These are phyloP conservation scores for Syrphus vitripennis DNA, from an alignment of 2,888 invertebrate genomes.

Conservation along the genomic window DNA sequence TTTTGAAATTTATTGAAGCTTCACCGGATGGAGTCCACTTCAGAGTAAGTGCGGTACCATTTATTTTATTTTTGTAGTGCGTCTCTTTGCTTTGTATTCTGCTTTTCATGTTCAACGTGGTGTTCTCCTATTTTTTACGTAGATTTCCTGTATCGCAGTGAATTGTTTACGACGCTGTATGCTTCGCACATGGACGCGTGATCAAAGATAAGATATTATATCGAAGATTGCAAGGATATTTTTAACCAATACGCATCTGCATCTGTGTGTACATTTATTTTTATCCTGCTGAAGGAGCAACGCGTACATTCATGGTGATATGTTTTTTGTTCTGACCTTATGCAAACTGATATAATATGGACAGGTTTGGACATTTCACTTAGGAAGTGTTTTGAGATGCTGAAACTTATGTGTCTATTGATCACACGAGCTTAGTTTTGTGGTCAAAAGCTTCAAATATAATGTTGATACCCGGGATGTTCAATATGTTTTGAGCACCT, in stretches of 20 bases:
- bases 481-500: no score
- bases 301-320: background rate
- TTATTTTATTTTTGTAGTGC: slow-evolving; percentile 1
- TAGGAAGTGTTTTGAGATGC: no score
- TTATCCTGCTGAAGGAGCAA: slow-evolving; percentile 57
- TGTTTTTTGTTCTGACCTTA: no score
- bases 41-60: slow-evolving; percentile 24
- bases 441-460: no score
- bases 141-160: slow-evolving; percentile 55
- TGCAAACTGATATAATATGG: no score
- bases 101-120: background rate
- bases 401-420: no score
- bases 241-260: slow-evolving; percentile 17
- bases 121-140: background rate
- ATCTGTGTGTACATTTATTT: slow-evolving; percentile 1
- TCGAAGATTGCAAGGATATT: slow-evolving; percentile 9
- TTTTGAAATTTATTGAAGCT: slow-evolving; percentile 61
- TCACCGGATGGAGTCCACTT: slow-evolving; percentile 36
- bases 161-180: slow-evolving; percentile 46
- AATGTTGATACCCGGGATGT: no score
- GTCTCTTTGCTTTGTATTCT: background rate
- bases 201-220: slow-evolving; percentile 55
- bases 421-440: no score
- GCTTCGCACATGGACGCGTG: background rate
- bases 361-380: no score